Conservation (phyloP, 2,797 vertebrate species). For the Tenualosa ilisha region DNA sequence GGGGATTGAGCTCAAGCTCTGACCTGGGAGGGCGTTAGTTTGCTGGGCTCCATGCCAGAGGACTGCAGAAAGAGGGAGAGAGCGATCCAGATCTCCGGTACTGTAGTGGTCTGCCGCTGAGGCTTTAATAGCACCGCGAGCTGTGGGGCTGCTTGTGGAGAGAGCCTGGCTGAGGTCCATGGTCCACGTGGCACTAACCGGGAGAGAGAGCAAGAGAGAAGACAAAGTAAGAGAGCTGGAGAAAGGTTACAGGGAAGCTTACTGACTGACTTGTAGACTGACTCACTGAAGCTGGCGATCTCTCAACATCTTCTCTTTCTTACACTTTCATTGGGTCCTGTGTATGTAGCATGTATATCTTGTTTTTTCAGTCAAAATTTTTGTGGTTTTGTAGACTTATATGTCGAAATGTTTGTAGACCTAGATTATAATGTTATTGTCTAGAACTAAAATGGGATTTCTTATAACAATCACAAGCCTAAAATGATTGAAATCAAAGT, state of each 20-base stretch:
- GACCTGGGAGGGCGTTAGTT: slow-evolving; percentile 42
- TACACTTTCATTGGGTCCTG: not conserved
- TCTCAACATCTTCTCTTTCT: not conserved
- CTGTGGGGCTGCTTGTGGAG: slow-evolving; percentile 66
- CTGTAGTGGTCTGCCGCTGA: slow-evolving; percentile 53
- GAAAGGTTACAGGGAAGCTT: not conserved
- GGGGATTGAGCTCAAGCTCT: slow-evolving; percentile 27
- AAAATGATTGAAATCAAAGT: not conserved
- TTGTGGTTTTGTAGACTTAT: not conserved
- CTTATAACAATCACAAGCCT: not conserved
- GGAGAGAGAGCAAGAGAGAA: slow-evolving; percentile 34
- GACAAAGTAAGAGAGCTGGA: not conserved
- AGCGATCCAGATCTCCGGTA: slow-evolving; percentile 28
- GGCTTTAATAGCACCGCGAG: slow-evolving; percentile 56
- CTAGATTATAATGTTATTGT: not conserved
- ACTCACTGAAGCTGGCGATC: not conserved
- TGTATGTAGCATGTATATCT: not conserved
- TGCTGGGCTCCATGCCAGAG: slow-evolving; percentile 26
- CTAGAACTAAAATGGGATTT: not conserved
- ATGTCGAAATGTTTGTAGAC: not conserved
- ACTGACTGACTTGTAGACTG: not conserved
- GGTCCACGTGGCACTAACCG: slow-evolving; percentile 76
- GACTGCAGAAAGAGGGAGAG: not conserved
- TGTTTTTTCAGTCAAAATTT: not conserved
- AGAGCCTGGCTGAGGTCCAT: slow-evolving; percentile 70